Evolutionary conservation across 2,888 invertebrate species (phyloP).

Genomic region (Itoplectis maculator): DNA sequence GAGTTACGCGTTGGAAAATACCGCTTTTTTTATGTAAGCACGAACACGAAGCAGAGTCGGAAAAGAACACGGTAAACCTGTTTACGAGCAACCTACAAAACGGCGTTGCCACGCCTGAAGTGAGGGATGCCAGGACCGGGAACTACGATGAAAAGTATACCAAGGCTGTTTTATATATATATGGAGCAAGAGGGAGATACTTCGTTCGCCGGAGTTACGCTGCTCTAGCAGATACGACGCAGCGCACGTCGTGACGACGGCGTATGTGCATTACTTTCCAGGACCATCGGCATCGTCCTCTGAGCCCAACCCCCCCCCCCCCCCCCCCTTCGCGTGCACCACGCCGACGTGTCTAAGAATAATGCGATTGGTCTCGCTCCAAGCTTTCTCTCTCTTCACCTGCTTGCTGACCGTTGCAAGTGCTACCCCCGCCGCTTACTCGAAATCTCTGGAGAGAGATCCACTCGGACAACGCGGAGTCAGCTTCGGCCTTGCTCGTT

Average conservation of each 20-base stretch:
- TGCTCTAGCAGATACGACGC: neutral
- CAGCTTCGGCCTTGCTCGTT: conserved; percentile 2
- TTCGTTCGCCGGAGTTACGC: conserved; percentile 19
- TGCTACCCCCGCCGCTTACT: neutral
- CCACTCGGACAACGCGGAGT: neutral
- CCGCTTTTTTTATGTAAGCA: conserved; percentile 52
- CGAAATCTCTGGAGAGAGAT: conserved; percentile 6
- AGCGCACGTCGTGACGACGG: conserved; percentile 1
- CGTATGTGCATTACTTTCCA: conserved; percentile 24
- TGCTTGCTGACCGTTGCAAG: conserved; percentile 24
- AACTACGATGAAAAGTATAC: conserved; percentile 23
- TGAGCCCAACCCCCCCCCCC: neutral
- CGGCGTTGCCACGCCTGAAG: conserved; percentile 21
- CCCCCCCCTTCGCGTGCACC: too few relatives aligned
- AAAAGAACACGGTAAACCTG: conserved; percentile 69
- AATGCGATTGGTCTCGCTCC: conserved; percentile 28
- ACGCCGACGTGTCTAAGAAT: conserved; percentile 42
- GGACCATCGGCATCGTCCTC: conserved; percentile 9
- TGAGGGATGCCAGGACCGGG: neutral
- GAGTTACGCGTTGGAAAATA: conserved; percentile 63
- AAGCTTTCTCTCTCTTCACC: neutral
- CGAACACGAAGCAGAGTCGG: conserved; percentile 12
- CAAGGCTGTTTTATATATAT: neutral
- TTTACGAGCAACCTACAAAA: conserved; percentile 70
- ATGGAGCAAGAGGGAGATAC: neutral